Percentiles rank a stretch among this genome's conserved stretches.
Conservation (phyloP, 1,140 invertebrate genomes). For the Musca vetustissima region DNA sequence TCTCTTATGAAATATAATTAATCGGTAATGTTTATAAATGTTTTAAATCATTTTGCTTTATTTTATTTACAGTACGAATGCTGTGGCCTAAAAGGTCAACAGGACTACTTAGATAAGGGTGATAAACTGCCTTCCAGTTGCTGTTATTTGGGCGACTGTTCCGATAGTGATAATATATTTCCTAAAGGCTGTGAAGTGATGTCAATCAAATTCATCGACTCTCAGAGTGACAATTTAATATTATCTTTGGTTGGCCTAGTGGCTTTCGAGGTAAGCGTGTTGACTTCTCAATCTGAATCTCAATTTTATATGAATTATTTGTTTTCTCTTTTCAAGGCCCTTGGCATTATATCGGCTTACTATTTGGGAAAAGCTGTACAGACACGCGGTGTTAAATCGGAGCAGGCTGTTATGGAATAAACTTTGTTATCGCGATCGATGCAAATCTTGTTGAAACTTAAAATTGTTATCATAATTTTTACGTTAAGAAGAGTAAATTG, state of each 20-base stretch:
- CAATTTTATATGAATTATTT: neutral
- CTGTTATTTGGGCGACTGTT: slow-evolving; percentile 43
- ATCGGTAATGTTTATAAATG: too few relatives aligned
- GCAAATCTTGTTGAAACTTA: too few relatives aligned
- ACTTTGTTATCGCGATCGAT: too few relatives aligned
- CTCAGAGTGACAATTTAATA: slow-evolving; percentile 28
- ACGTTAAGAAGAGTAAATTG: too few relatives aligned
- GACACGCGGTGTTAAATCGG: slow-evolving; percentile 12
- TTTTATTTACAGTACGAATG: slow-evolving; percentile 34
- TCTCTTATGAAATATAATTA: too few relatives aligned
- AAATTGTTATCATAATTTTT: too few relatives aligned
- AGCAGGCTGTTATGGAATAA: slow-evolving; percentile 29
- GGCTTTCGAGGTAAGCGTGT: slow-evolving; percentile 25
- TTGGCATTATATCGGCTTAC: slow-evolving; percentile 23
- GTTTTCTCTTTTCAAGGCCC: slow-evolving; percentile 20
- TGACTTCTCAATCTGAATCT: neutral
- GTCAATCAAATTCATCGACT: slow-evolving; percentile 12
- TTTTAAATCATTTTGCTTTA: neutral
- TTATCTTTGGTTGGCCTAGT: slow-evolving; percentile 26
- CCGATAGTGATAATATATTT: slow-evolving; percentile 35
- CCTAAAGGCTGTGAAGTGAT: slow-evolving; percentile 37
- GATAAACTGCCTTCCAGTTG: slow-evolving; percentile 43
- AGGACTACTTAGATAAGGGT: slow-evolving; percentile 42
- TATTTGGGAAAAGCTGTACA: slow-evolving; percentile 24
- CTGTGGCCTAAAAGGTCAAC: slow-evolving; percentile 44